Base-by-base conservation (phyloP, 2,797 vertebrate species). In the Vipera latastei region DNA sequence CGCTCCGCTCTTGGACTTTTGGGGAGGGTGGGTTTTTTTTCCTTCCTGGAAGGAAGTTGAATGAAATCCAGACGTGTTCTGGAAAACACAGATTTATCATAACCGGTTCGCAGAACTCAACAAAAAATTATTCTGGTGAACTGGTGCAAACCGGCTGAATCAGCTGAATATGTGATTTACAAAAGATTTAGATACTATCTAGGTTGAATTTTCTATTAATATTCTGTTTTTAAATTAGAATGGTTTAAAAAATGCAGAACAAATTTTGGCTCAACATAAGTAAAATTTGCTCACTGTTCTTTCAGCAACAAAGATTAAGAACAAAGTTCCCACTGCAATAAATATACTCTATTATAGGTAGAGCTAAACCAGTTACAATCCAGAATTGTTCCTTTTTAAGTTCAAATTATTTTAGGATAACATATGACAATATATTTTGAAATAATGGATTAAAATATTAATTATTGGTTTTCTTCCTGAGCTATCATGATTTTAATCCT, bases 391-490 rank as follows among this genome's bases (percentile, higher is more conserved):
- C 4, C 8, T 56, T 4, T 88, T 22, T 38, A 73, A 38, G 4
- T 59, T 59, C 55, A 59, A 26, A 59, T 28, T 65, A 57, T 57
- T 73, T 88, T 69, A 51, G 44, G n/a, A 26, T 63, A 22, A 16
- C n/a, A 32, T 63, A 55, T 22, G 26, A 4, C 28, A n/a, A 89
- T 51, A 48, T 38, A 85, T 94, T 94, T 93, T 3, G 0, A 91
- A 92, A 93, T 94, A 93, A 89, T 26, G 0, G 78, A 83, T 55
- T 13, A 2, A 28, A 89, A 92, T 92, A 88, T 28, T 88, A 92
- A 91, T 93, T 93, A 93, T 93, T 61, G 85, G 92, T n/a, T 93
- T 38, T 92, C 91, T 91, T 93, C 91, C n/a, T 1, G 12, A 38
- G 11, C 85, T 91, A 93, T 89, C 92, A 90, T 51, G 83, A 16